Conservation (phyloP, 2,888 invertebrate genomes). For the Leucophenga montana region DNA sequence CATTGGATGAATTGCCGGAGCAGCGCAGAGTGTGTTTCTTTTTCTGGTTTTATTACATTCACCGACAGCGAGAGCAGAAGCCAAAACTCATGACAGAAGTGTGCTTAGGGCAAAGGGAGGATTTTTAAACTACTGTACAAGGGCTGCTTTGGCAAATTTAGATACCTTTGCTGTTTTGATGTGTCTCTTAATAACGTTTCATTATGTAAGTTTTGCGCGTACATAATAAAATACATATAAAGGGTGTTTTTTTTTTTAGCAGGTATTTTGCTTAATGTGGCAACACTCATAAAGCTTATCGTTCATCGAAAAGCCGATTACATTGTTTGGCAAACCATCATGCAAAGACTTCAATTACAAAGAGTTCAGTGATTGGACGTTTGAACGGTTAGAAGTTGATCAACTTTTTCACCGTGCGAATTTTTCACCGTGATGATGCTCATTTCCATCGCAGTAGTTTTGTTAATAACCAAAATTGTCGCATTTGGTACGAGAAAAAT, state of each 20-base stretch:
- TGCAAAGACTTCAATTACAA: no score
- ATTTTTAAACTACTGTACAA: not conserved
- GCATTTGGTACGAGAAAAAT: no score
- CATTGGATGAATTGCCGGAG: not conserved
- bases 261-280: no score
- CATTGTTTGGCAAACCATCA: no score
- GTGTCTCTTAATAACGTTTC: constrained; percentile 71
- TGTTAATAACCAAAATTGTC: no score
- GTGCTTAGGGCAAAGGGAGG: constrained; percentile 35
- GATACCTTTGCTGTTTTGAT: constrained; percentile 70
- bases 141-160: constrained; percentile 59
- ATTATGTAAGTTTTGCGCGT: constrained; percentile 58
- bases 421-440: no score
- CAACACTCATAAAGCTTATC: no score
- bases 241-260: not conserved
- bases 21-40: constrained; percentile 20
- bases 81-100: constrained; percentile 52
- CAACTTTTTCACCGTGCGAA: no score
- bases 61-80: constrained; percentile 50
- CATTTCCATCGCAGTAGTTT: no score
- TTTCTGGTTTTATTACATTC: not conserved
- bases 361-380: no score
- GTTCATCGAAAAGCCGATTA: no score
- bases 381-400: no score
- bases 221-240: not conserved